A percentile compares a stretch with the other conserved stretches of the same genome.
phyloP scores from a whole-genome alignment of 2,113 vertebrate genomes.

The Cervus canadensis region DNA sequence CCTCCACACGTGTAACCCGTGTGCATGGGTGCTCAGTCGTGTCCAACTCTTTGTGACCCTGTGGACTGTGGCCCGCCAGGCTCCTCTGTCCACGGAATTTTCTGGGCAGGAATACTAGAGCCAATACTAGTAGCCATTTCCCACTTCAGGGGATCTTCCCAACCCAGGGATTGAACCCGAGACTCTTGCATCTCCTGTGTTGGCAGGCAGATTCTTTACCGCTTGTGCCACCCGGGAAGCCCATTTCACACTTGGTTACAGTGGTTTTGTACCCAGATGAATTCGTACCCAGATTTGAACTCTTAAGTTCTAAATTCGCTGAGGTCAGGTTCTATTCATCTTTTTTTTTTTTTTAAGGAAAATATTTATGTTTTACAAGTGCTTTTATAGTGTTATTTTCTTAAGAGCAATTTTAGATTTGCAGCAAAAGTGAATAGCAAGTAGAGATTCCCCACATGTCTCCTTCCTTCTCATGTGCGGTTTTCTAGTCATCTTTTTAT shows the following conservation, averaged over 20 bases:
- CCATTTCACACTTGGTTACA: neutral
- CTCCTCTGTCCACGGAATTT: neutral
- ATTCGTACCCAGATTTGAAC: neutral
- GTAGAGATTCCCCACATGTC: neutral
- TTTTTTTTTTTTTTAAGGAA: neutral
- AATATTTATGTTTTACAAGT: neutral
- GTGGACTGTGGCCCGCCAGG: neutral
- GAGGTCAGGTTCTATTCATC: neutral
- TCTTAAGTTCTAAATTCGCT: neutral
- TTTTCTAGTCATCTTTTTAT: neutral
- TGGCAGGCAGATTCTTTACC: neutral
- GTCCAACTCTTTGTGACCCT: neutral
- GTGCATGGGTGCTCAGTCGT: neutral
- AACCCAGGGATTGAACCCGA: neutral
- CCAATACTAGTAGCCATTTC: neutral
- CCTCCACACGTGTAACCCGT: neutral
- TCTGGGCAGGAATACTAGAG: neutral
- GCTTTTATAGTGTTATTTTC: neutral
- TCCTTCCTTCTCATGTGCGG: neutral
- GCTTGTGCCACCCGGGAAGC: fast-evolving
- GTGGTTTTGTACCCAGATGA: neutral
- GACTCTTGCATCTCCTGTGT: neutral
- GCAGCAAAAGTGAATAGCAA: neutral
- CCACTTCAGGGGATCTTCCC: neutral
- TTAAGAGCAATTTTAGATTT: neutral